Conservation (phyloP, 2,888 invertebrate genomes). For the Cyclophora punctaria region DNA sequence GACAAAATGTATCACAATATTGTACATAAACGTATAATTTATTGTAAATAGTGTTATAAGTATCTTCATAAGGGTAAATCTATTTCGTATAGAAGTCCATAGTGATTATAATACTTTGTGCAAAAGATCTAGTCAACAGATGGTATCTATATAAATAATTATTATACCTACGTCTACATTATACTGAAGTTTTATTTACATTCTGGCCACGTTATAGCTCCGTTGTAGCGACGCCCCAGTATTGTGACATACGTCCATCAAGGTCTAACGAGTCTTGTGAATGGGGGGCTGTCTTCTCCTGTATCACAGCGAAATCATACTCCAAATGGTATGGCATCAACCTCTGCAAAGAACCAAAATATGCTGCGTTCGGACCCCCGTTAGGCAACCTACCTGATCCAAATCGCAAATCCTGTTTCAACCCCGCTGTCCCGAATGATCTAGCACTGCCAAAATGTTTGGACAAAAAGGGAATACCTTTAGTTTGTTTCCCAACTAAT, state of each 20-base stretch:
- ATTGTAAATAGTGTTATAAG: conserved; percentile 17
- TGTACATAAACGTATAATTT: conserved; percentile 38
- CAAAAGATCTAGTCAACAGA: conserved; percentile 73
- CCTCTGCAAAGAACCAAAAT: conserved; percentile 88
- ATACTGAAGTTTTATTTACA: conserved; percentile 63
- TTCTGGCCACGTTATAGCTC: conserved; percentile 49
- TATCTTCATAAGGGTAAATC: conserved; percentile 15
- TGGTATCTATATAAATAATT: conserved; percentile 51
- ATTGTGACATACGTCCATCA: conserved; percentile 90
- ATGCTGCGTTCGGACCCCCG: conserved; percentile 89
- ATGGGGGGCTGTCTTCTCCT: conserved; percentile 79
- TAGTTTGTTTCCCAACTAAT: conserved; percentile 53
- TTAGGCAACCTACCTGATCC: conserved; percentile 77
- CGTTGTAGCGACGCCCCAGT: conserved; percentile 93
- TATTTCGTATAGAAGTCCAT: conserved; percentile 54
- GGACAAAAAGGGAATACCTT: conserved; percentile 76
- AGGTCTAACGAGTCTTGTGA: conserved; percentile 84
- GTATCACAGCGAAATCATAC: conserved; percentile 88
- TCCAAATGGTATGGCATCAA: conserved; percentile 88
- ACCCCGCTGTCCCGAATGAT: conserved; percentile 80
- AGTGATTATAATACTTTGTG: conserved; percentile 65
- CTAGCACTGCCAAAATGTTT: conserved; percentile 87
- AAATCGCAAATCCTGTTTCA: conserved; percentile 76
- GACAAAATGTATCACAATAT: conserved; percentile 44
- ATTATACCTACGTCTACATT: conserved; percentile 45